Conservation (phyloP, 2,113 vertebrate species). For the Eidolon helvum region DNA sequence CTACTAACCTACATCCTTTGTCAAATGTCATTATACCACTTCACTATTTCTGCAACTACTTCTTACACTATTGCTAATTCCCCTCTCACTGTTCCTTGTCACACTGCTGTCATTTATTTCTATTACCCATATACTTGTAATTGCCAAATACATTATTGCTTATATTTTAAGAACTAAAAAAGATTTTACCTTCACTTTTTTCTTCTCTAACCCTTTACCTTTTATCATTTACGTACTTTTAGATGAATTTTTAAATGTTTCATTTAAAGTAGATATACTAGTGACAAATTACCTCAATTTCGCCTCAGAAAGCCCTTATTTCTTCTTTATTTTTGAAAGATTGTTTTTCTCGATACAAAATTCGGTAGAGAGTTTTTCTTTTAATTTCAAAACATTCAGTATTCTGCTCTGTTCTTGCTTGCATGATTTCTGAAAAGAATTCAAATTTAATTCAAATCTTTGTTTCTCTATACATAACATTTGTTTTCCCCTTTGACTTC, state of each 20-base stretch:
- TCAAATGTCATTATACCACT: neutral
- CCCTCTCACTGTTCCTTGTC: neutral
- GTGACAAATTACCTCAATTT: neutral
- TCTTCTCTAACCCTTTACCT: neutral
- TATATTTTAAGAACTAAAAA: neutral
- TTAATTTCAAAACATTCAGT: neutral
- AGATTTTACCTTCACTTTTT: neutral
- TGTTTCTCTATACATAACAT: neutral
- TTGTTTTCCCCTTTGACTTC: neutral
- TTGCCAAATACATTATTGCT: neutral
- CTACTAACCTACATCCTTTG: neutral
- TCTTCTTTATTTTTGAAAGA: neutral
- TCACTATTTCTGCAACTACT: neutral
- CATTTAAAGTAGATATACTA: neutral
- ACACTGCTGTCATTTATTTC: neutral
- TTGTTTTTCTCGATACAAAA: neutral
- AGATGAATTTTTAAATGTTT: neutral
- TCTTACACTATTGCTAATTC: neutral
- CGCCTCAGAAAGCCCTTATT: neutral
- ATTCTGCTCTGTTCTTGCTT: neutral
- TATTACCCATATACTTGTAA: neutral
- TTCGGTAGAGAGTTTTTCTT: neutral
- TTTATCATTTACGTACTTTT: neutral
- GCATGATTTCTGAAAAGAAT: neutral
- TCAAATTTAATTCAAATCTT: neutral